Percentiles rank a stretch among this genome's conserved stretches.
Evolutionary conservation across 2,113 vertebrate genomes (phyloP).

Genomic region (Perca flavescens): DNA sequence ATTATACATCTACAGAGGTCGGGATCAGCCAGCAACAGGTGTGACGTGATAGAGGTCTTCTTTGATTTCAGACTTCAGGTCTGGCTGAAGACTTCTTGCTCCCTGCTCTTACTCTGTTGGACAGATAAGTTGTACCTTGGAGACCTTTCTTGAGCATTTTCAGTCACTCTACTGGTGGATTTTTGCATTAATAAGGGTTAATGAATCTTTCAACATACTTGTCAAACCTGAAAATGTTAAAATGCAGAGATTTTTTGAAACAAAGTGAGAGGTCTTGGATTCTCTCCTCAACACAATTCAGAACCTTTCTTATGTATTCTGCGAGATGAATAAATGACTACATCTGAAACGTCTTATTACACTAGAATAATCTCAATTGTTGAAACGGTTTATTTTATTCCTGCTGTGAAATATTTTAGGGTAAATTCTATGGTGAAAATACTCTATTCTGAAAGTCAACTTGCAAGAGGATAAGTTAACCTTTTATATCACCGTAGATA

Average conservation of each 20-base stretch:
- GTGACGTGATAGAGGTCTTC: conserved; percentile 39
- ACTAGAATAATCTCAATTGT: neutral
- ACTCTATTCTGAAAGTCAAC: conserved; percentile 6
- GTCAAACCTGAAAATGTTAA: neutral
- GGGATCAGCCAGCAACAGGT: conserved; percentile 49
- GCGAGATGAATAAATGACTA: neutral
- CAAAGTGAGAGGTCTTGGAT: neutral
- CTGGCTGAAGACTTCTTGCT: conserved; percentile 28
- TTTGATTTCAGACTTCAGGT: conserved; percentile 42
- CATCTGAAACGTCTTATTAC: neutral
- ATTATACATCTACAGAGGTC: conserved; percentile 69
- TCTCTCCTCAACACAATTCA: neutral
- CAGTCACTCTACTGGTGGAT: neutral
- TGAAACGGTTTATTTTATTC: neutral
- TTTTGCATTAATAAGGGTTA: neutral
- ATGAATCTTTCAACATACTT: neutral
- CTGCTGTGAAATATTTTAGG: conserved; percentile 19
- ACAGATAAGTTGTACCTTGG: neutral
- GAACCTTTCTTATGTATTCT: neutral
- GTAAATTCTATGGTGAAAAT: neutral
- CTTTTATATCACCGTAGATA: neutral
- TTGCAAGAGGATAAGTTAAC: neutral
- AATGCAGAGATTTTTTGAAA: neutral
- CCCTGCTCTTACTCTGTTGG: neutral
- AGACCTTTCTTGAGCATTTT: conserved; percentile 5